A percentile compares a stretch with the other conserved stretches of the same genome.
Evolutionary conservation across 2,113 vertebrate species (phyloP).

Genomic region (Gallinago jamesoni): DNA sequence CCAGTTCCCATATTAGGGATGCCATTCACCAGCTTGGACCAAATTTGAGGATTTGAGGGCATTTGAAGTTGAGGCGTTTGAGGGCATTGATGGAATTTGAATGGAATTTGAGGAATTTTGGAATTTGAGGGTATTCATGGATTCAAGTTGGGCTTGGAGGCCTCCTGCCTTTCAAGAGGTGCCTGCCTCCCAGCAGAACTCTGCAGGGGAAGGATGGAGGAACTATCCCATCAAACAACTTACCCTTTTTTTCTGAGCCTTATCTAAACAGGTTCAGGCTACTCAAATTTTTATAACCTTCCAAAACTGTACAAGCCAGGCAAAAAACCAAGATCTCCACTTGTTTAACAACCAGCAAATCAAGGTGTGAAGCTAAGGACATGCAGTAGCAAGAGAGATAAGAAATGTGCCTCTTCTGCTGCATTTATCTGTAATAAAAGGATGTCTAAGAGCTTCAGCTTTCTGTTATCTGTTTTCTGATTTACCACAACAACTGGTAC

Average conservation of each 20-base stretch:
- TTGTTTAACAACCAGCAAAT: slow-evolving; percentile 16
- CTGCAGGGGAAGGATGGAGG: neutral
- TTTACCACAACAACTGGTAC: neutral
- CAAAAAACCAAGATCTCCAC: neutral
- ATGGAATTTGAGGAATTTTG: too few relatives aligned
- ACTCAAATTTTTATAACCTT: neutral
- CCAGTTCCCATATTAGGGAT: neutral
- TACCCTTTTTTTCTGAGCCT: neutral
- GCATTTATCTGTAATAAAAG: slow-evolving; percentile 16
- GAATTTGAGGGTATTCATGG: neutral
- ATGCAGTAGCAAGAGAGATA: neutral
- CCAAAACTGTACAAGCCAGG: neutral
- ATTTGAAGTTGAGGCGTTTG: too few relatives aligned
- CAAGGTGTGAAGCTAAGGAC: neutral
- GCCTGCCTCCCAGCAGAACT: neutral
- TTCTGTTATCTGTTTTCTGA: slow-evolving; percentile 4
- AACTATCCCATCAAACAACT: neutral
- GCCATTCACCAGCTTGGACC: neutral
- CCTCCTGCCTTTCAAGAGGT: neutral
- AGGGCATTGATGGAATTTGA: too few relatives aligned
- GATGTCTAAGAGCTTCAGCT: neutral
- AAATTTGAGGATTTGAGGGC: neutral
- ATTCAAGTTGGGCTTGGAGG: neutral
- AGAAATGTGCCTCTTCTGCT: neutral
- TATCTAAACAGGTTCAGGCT: neutral